Evolutionary conservation across 2,797 vertebrate species (phyloP), one percentile per base, ranked within the genome.

Genomic region (Lutjanus campechanus): DNA sequence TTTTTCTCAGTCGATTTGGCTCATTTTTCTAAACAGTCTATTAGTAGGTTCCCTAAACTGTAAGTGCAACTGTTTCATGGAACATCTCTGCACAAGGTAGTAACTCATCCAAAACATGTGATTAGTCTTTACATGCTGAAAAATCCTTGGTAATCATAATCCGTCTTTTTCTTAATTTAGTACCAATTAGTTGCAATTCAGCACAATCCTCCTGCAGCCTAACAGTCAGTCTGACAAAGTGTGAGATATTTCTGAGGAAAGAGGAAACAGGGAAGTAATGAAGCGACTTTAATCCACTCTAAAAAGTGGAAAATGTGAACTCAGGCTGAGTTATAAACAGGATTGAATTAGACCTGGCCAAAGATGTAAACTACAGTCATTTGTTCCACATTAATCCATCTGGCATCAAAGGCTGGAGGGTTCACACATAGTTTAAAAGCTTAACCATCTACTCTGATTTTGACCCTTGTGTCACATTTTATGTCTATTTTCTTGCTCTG

Each of bases 291-390:
- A 60, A 82, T 87, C 73, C 19, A 20, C 46, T 46, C 10, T 47
- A 1, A 68, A 77, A 82, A 7, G 67, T 47, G 70, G 58, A 80
- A 80, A 70, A 82, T 62, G 65, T 53, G 66, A 62, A 73, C 11
- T 17, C 25, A 16, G 54, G 76, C 64, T 3, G 40, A 51, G 59
- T 49, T 70, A 17, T 66, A 80, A 70, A 62, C 81, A 76, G 83
- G 76, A 83, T 71, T 85, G 69, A 78, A 74, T 88, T 68, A 82
- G 78, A 85, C 49, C 46, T 40, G 43, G 50, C 69, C 8, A 69
- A 29, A 59, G 54, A 82, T 77, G 64, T 60, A 76, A 91, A 88
- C 68, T 66, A 7, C 20, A 82, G 71, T 81, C 64, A 88, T 85
- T 85, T 79, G 85, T 79, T 85, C 76, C 81, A 76, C 76, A 73